These are phyloP conservation scores for Pachypeltis micranthus DNA, from an alignment of 1,140 invertebrate genomes.

Conservation along the genomic window DNA sequence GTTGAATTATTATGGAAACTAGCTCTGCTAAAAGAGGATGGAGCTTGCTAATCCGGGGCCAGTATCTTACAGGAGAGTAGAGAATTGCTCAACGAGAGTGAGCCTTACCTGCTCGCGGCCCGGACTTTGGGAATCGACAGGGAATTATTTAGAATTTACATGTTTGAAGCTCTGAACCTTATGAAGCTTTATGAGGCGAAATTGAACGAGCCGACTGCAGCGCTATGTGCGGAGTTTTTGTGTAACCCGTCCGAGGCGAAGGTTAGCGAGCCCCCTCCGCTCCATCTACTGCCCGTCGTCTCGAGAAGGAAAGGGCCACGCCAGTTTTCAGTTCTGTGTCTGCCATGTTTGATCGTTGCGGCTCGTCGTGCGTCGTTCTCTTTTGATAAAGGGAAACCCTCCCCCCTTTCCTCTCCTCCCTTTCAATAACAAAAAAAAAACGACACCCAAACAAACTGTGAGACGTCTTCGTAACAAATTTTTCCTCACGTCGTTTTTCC, in stretches of 20 bases:
- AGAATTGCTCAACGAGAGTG: no score
- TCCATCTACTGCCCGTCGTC: not conserved
- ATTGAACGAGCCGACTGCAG: not conserved
- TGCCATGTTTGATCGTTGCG: constrained; percentile 22
- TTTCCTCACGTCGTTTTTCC: not conserved
- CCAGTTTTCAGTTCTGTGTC: constrained; percentile 23
- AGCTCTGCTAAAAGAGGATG: no score
- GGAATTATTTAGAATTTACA: not conserved
- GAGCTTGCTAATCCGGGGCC: no score
- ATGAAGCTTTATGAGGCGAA: not conserved
- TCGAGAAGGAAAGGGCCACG: constrained; percentile 18
- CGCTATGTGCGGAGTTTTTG: not conserved
- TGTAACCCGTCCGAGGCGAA: not conserved
- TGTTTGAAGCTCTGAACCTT: no score
- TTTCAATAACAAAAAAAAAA: not conserved
- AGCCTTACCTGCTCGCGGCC: no score
- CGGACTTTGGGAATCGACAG: no score
- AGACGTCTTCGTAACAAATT: not conserved
- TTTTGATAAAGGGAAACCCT: not conserved
- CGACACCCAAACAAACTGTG: constrained; percentile 12
- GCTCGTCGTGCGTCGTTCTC: constrained; percentile 17
- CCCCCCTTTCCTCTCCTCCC: no score
- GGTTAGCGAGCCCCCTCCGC: constrained; percentile 12
- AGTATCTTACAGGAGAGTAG: no score
- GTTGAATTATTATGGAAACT: no score